Evolutionary conservation across 2,888 invertebrate species (phyloP).

Genomic region (Mythimna lalbum): DNA sequence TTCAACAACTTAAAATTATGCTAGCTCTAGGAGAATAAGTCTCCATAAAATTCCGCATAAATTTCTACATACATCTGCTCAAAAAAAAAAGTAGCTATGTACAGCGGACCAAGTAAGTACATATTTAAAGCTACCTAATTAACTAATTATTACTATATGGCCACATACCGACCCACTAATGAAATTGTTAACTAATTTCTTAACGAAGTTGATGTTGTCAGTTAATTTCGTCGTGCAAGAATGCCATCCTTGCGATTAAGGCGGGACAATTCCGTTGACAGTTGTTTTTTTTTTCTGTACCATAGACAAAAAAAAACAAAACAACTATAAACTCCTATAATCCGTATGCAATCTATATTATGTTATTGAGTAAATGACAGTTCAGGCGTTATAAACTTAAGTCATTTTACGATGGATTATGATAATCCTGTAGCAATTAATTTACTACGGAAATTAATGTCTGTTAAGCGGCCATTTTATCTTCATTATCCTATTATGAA

Average conservation of each 20-base stretch:
- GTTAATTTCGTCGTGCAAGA: conserved; percentile 22
- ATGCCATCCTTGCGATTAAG: conserved; percentile 34
- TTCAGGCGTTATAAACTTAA: conserved; percentile 35
- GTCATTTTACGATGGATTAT: conserved; percentile 49
- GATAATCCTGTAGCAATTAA: conserved; percentile 59
- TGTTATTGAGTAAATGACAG: conserved; percentile 20
- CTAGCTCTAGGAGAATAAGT: no score
- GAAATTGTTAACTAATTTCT: conserved; percentile 42
- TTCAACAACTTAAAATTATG: no score
- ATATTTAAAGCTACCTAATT: conserved; percentile 1
- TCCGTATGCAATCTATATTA: conserved; percentile 7
- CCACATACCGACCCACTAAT: conserved; percentile 27
- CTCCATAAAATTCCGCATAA: no score
- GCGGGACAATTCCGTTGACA: conserved; percentile 27
- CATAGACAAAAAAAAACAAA: not conserved
- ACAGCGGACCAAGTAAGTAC: not conserved
- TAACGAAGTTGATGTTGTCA: conserved; percentile 26
- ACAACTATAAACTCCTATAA: not conserved
- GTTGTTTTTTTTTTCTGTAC: conserved; percentile 11
- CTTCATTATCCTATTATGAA: conserved; percentile 47
- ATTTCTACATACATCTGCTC: no score
- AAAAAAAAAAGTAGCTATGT: not conserved
- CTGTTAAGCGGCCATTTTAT: conserved; percentile 52
- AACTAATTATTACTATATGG: conserved; percentile 25
- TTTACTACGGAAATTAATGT: conserved; percentile 47